Percentiles rank a stretch among this genome's conserved stretches.
Conservation (phyloP, 2,113 vertebrate genomes). For the Callithrix jacchus region DNA sequence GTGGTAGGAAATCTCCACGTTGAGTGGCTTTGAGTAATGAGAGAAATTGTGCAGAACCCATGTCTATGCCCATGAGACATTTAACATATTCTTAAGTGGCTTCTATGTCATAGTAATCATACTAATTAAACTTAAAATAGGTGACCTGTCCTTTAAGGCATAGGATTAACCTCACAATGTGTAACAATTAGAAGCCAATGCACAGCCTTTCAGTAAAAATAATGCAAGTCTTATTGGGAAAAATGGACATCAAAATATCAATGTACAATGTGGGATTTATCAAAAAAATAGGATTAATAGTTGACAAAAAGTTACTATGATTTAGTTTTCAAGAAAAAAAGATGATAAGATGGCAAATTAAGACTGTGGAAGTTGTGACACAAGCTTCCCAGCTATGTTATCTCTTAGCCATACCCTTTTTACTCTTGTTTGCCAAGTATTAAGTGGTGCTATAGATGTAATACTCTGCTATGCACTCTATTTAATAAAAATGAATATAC, state of each 20-base stretch:
- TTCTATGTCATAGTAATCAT: slow-evolving; percentile 11
- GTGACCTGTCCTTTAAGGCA: slow-evolving; percentile 31
- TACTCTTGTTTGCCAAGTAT: not conserved
- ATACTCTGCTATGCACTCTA: not conserved
- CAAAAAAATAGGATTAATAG: slow-evolving; percentile 16
- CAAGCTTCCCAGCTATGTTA: not conserved
- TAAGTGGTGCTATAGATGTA: not conserved
- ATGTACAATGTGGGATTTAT: not conserved
- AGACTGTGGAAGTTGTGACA: not conserved
- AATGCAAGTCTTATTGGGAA: not conserved
- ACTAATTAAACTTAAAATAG: slow-evolving; percentile 5
- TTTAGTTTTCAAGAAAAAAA: not conserved
- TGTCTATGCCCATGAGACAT: not conserved
- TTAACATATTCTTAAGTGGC: not conserved
- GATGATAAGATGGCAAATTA: not conserved
- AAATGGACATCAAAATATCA: not conserved
- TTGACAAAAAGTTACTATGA: not conserved
- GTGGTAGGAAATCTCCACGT: not conserved
- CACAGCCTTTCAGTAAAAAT: slow-evolving; percentile 13
- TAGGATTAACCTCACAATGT: not conserved
- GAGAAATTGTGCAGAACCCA: not conserved
- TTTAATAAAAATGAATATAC: slow-evolving; percentile 38
- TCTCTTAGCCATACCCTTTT: not conserved
- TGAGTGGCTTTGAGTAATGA: not conserved
- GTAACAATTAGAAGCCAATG: slow-evolving; percentile 12